These are phyloP conservation scores for Miniopterus natalensis DNA, from an alignment of 2,113 vertebrate species.

Conservation along the genomic window DNA sequence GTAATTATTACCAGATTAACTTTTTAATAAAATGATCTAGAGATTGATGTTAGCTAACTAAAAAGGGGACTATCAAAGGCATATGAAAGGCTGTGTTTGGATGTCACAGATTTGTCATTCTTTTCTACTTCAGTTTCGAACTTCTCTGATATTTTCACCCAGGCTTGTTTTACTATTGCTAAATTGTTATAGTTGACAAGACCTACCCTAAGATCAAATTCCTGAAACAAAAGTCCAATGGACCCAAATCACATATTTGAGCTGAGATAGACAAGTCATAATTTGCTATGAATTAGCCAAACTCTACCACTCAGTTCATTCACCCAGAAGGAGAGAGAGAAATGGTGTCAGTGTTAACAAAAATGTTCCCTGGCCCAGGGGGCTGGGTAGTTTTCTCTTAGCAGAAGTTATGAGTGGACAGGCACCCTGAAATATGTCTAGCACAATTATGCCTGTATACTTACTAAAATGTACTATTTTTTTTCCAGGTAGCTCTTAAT, in stretches of 20 bases:
- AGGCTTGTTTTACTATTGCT: neutral
- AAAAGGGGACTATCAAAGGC: neutral
- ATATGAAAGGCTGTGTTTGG: neutral
- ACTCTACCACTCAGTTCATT: neutral
- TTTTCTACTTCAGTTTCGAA: constrained; percentile 16
- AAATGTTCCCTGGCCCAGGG: neutral
- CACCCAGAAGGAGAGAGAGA: neutral
- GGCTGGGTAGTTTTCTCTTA: neutral
- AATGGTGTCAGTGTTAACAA: neutral
- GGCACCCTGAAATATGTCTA: neutral
- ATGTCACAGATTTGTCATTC: neutral
- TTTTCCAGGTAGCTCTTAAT: constrained; percentile 51
- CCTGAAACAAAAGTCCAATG: neutral
- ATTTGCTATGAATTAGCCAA: constrained; percentile 10
- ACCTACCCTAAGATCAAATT: constrained; percentile 25
- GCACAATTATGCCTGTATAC: neutral
- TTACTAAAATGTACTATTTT: constrained; percentile 25
- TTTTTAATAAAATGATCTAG: constrained; percentile 48
- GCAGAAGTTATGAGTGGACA: neutral
- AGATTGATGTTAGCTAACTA: neutral
- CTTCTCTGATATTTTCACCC: constrained; percentile 30
- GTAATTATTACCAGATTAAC: neutral
- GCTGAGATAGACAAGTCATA: neutral
- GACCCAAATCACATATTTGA: constrained; percentile 34
- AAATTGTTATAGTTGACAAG: neutral